These are phyloP conservation scores for Bovichtus variegatus DNA, from an alignment of 2,797 vertebrate species.

Conservation along the genomic window DNA sequence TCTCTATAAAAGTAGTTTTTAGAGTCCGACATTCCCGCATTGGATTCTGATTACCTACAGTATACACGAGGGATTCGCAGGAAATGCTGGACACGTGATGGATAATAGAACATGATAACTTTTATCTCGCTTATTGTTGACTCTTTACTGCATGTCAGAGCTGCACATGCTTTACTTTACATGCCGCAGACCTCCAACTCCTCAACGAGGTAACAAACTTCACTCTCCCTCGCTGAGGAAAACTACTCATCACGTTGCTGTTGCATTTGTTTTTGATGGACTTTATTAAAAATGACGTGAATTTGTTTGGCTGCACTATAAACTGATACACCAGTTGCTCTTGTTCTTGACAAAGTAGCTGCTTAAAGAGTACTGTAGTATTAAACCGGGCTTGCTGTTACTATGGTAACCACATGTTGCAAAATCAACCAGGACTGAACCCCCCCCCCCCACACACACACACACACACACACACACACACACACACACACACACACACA, in stretches of 20 bases:
- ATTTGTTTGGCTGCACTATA: not conserved
- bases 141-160: not conserved
- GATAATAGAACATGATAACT: not conserved
- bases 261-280: not conserved
- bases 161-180: not conserved
- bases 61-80: not conserved
- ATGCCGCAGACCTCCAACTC: not conserved
- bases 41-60: not conserved
- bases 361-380: not conserved
- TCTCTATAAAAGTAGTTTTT: not conserved
- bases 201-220: no score
- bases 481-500: no score
- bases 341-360: slow-evolving; percentile 6
- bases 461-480: no score
- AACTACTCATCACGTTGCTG: not conserved
- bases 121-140: not conserved
- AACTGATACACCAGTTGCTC: not conserved
- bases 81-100: not conserved
- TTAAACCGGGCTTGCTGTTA: not conserved
- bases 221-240: not conserved
- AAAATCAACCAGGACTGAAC: slow-evolving; percentile 3
- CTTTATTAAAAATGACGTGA: not conserved
- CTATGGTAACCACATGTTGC: slow-evolving; percentile 3
- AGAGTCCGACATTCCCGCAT: not conserved
- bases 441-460: no score